Percentiles rank a stretch among this genome's conserved stretches.
phyloP scores from a whole-genome alignment of 2,888 invertebrate species.

The Cephus spinipes region DNA sequence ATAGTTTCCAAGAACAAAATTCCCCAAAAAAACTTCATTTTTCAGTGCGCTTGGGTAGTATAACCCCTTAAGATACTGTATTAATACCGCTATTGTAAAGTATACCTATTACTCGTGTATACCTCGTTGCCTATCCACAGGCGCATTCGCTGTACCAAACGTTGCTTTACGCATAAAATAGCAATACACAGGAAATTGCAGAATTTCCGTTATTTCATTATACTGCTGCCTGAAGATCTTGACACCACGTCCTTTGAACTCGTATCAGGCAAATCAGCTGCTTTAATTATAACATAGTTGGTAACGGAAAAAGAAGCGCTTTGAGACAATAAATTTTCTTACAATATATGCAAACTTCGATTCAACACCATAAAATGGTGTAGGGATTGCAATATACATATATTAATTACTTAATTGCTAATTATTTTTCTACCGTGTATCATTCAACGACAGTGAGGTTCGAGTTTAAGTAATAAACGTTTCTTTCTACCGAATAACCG shows the following conservation, averaged over 20 bases:
- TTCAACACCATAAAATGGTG: too few species aligned
- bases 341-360: too few species aligned
- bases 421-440: too few species aligned
- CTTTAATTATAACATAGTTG: background rate
- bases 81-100: background rate
- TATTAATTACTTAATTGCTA: too few species aligned
- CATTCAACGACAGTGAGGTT: background rate
- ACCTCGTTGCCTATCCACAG: background rate
- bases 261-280: background rate
- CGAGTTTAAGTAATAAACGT: background rate
- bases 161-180: background rate
- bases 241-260: background rate
- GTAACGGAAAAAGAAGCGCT: background rate
- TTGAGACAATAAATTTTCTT: background rate
- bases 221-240: background rate
- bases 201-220: background rate
- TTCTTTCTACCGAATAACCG: slow-evolving; percentile 29
- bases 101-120: background rate
- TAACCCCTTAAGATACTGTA: too few species aligned
- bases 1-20: too few species aligned
- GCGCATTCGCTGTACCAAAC: background rate
- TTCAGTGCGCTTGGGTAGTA: too few species aligned
- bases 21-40: too few species aligned
- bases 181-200: background rate
- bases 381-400: too few species aligned